phyloP scores from a whole-genome alignment of 2,113 vertebrate species.

The Cichladusa arquata region DNA sequence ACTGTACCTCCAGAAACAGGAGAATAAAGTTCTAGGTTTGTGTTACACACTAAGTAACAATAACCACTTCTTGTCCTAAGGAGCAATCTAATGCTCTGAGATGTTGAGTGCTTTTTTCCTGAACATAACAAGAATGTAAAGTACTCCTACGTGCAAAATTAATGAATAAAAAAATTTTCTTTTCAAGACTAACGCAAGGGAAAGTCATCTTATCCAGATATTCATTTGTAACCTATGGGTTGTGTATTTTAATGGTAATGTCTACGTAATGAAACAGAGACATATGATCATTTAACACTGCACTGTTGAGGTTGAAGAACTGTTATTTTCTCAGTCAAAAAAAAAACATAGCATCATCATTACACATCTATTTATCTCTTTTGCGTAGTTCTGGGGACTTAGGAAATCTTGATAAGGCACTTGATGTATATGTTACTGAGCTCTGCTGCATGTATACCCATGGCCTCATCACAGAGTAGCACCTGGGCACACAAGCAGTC shows the following conservation, averaged over 20 bases:
- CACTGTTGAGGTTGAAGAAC: background rate
- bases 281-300: background rate
- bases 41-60: background rate
- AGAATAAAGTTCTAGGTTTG: background rate
- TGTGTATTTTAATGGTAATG: background rate
- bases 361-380: background rate
- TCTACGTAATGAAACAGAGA: background rate
- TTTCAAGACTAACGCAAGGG: background rate
- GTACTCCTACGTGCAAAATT: background rate
- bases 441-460: background rate
- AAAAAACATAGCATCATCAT: fast-evolving
- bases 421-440: background rate
- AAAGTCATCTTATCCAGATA: background rate
- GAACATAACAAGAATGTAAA: background rate
- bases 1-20: background rate
- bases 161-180: background rate
- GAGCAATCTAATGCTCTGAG: background rate
- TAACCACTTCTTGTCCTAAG: background rate
- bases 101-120: background rate
- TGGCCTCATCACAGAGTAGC: background rate
- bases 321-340: background rate
- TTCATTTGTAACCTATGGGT: background rate
- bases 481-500: background rate
- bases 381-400: background rate
- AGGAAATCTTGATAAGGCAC: background rate